phyloP scores from a whole-genome alignment of 1,140 invertebrate genomes.

The Drosophila fuyamai region DNA sequence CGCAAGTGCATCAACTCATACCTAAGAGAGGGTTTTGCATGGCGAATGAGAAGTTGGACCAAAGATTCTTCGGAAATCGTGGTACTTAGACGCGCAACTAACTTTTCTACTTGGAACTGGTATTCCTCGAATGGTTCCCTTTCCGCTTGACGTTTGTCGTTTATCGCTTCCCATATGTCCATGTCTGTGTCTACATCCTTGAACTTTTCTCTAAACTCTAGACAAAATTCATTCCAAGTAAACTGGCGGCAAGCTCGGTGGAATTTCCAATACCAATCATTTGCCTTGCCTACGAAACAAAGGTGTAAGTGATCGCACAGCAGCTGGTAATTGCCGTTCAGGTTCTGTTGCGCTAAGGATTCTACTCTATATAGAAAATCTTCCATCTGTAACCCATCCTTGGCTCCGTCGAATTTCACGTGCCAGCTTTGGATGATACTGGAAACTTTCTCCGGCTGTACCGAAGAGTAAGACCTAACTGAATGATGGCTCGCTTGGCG shows the following conservation, averaged over 20 bases:
- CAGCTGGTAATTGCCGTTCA: not conserved
- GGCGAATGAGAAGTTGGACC: not conserved
- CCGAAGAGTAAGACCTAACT: too few relatives aligned
- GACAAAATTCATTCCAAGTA: not conserved
- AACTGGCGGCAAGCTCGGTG: not conserved
- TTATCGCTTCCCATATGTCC: conserved; percentile 7
- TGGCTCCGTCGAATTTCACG: not conserved
- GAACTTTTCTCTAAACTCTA: not conserved
- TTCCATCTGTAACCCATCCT: not conserved
- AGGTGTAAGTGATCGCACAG: not conserved
- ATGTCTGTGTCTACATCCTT: not conserved
- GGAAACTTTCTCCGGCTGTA: too few relatives aligned
- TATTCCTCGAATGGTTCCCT: conserved; percentile 7
- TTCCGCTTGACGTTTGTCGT: not conserved
- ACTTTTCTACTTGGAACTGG: conserved; percentile 2
- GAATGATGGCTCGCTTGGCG: too few relatives aligned
- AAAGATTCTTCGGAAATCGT: conserved; percentile 3
- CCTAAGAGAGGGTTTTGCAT: not conserved
- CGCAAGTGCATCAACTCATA: not conserved
- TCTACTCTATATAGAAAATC: not conserved
- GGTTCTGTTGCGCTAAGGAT: not conserved
- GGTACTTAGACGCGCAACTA: not conserved
- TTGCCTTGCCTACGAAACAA: not conserved
- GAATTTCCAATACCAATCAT: not conserved
- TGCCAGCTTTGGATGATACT: not conserved